Conservation (phyloP, 2,113 vertebrate genomes). For the Pogona vitticeps region DNA sequence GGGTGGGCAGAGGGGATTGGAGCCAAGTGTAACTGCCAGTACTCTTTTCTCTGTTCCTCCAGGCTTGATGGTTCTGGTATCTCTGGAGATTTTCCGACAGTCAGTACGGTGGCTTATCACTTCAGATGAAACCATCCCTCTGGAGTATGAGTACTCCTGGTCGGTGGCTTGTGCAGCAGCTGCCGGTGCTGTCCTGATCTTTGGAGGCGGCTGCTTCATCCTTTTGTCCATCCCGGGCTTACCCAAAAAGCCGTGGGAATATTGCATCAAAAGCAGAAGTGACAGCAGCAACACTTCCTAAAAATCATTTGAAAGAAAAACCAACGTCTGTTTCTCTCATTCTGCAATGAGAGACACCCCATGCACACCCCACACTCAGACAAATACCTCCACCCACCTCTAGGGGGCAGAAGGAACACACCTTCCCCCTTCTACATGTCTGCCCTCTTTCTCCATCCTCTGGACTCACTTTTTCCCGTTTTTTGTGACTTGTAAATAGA, state of each 20-base stretch:
- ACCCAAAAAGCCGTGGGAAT: constrained; percentile 72
- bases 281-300: constrained; percentile 21
- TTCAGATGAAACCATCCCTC: constrained; percentile 74
- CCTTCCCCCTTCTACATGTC: not conserved
- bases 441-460: not conserved
- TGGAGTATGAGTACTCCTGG: constrained; percentile 87
- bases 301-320: not conserved
- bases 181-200: constrained; percentile 80
- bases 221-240: constrained; percentile 79
- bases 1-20: not conserved
- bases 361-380: not conserved
- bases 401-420: not conserved
- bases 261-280: constrained; percentile 70
- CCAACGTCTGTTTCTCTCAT: not conserved
- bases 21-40: not conserved
- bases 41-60: constrained; percentile 34
- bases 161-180: constrained; percentile 84
- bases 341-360: not conserved
- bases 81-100: constrained; percentile 85
- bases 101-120: constrained; percentile 80
- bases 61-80: constrained; percentile 87
- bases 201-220: constrained; percentile 81
- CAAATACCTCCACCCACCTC: not conserved
- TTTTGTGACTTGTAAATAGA: constrained; percentile 39
- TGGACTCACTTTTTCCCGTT: not conserved